A percentile compares a stretch with the other conserved stretches of the same genome.
Evolutionary conservation across 2,888 invertebrate species (phyloP).

Genomic region (Eugnorisma glareosa): DNA sequence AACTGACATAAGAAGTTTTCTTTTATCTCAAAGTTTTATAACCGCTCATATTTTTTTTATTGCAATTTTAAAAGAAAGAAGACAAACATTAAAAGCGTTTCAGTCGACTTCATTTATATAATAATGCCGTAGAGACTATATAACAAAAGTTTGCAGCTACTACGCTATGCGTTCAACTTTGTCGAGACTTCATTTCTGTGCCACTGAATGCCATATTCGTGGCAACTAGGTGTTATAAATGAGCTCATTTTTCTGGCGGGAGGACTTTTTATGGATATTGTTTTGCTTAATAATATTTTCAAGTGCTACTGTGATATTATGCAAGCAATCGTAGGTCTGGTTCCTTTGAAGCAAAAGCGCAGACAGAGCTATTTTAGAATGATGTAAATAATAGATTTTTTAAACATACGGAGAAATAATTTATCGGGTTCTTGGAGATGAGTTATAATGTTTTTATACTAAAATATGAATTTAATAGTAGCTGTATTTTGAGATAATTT

Average conservation of each 20-base stretch:
- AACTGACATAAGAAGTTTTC: conserved; percentile 4
- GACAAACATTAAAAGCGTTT: conserved; percentile 56
- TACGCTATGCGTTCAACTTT: conserved; percentile 70
- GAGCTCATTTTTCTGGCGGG: conserved; percentile 69
- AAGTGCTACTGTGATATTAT: conserved; percentile 60
- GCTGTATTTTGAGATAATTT: conserved; percentile 42
- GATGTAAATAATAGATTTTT: conserved; percentile 49
- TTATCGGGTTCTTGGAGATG: conserved; percentile 28
- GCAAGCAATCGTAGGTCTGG: conserved; percentile 53
- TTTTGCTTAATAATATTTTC: conserved; percentile 67
- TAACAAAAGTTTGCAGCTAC: conserved; percentile 57
- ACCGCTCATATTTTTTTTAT: conserved; percentile 34
- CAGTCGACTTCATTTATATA: conserved; percentile 62
- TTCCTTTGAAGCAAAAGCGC: conserved; percentile 34
- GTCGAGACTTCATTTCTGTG: conserved; percentile 72
- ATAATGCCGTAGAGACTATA: conserved; percentile 59
- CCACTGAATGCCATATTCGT: conserved; percentile 72
- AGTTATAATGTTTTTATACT: conserved; percentile 43
- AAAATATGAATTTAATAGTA: conserved; percentile 41
- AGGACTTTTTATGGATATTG: conserved; percentile 68
- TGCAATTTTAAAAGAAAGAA: conserved; percentile 48
- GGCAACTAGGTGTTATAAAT: conserved; percentile 73
- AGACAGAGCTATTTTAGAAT: conserved; percentile 38
- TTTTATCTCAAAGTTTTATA: conserved; percentile 43
- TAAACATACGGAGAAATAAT: conserved; percentile 8